Evolutionary conservation across 1,140 invertebrate genomes (phyloP), one percentile per base, ranked within the genome.

Genomic region (Listronotus bonariensis): DNA sequence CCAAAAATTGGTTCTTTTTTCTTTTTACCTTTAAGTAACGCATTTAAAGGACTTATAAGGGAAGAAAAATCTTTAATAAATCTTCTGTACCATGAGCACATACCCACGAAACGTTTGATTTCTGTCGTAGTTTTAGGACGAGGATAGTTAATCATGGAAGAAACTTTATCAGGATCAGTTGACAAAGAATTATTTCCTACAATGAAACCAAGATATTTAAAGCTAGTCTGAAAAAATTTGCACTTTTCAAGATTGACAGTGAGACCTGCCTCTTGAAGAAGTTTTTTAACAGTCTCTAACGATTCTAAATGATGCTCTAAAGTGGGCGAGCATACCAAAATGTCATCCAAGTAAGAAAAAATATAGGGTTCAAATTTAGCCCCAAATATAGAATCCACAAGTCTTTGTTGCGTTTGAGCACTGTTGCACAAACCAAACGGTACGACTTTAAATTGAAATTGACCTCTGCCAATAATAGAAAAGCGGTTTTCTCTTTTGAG

Each of bases 31-130:
- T 75, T 76, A 31, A 73, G 60, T 7, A 83, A 66, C 31, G 70
- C 40, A 60, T 77, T 72, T 5, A 84, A 60, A 11, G 80, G 79
- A 1, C 63, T 70, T 8, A 74, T 72, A 5, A 80, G n/a, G 7
- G 68, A 67, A 6, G 78, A 68, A 49, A 81, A 75, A 42, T 80
- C 68, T 36, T 70, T 68, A 9, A 82, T 67, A 61, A 82, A 84
- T 15, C 78, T 68, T 43, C 79, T 68, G 56, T 81, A 83, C 70
- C 78, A 84, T 17, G 72, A 71, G 17, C 15, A 17, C 15, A 72
- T 0, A 82, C 34, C 34, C 1, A 10, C 34, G 11, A 36, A 36
- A 12, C 34, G 11, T 36, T 36, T 36, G 8, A 36, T 38, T 46
- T 80, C 68, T 6, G 68, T 72, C 0, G 65, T 6, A 26, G 65